A percentile compares a stretch with the other conserved stretches of the same genome.
Evolutionary conservation across 2,113 vertebrate genomes (phyloP).

Genomic region (Pelvicachromis taeniatus): DNA sequence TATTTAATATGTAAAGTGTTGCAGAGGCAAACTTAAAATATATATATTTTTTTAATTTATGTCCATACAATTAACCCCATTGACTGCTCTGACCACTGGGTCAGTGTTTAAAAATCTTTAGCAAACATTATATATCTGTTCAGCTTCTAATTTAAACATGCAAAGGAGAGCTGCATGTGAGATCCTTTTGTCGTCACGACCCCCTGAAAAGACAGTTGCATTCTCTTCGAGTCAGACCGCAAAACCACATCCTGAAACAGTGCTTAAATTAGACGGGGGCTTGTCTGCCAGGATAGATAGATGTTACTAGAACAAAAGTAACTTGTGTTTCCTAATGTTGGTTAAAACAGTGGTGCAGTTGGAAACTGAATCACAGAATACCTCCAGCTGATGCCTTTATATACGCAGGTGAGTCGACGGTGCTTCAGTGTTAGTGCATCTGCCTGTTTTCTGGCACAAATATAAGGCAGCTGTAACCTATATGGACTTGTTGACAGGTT

Average conservation of each 20-base stretch:
- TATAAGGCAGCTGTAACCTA: neutral
- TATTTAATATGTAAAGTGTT: neutral
- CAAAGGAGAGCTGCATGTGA: neutral
- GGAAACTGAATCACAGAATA: neutral
- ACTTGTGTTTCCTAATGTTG: neutral
- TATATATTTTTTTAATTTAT: too few species aligned
- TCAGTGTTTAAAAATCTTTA: neutral
- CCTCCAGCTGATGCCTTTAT: neutral
- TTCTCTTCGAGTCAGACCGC: neutral
- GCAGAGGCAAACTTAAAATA: neutral
- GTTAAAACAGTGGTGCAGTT: neutral
- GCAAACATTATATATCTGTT: neutral
- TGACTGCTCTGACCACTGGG: neutral
- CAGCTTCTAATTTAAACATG: neutral
- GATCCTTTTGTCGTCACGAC: neutral
- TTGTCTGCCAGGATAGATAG: neutral
- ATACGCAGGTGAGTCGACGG: neutral
- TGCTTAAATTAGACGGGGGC: constrained; percentile 17
- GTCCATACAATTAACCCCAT: neutral
- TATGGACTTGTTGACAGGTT: neutral
- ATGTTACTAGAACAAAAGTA: neutral
- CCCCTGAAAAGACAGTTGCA: neutral
- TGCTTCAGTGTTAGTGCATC: neutral
- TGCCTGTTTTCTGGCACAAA: neutral
- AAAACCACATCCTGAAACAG: constrained; percentile 40